A percentile compares a stretch with the other conserved stretches of the same genome.
phyloP scores from a whole-genome alignment of 2,797 vertebrate genomes.

The Amphiprion clarkii region DNA sequence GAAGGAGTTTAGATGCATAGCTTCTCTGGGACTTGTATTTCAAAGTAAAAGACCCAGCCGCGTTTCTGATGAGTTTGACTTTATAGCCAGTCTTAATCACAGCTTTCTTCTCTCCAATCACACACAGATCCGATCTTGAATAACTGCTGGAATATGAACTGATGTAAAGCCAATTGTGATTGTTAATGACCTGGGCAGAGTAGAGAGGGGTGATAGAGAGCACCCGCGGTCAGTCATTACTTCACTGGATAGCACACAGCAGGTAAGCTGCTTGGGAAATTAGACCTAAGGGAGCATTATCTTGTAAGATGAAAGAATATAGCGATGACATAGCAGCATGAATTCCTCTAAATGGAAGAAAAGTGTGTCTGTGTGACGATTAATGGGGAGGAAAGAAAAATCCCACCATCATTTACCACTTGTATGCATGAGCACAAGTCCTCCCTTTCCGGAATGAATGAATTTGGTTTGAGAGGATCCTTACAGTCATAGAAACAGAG shows the following conservation, averaged over 20 bases:
- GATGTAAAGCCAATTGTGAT: slow-evolving; percentile 45
- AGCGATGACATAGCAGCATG: slow-evolving; percentile 16
- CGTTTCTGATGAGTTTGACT: slow-evolving; percentile 54
- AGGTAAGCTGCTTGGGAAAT: slow-evolving; percentile 47
- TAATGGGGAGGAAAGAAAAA: slow-evolving; percentile 26
- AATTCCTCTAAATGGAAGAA: slow-evolving; percentile 31
- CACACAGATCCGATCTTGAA: slow-evolving; percentile 34
- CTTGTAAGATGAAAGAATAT: slow-evolving; percentile 49
- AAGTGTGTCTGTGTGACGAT: not conserved
- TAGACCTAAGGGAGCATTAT: slow-evolving; percentile 26
- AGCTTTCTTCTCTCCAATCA: slow-evolving; percentile 40
- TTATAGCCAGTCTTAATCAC: slow-evolving; percentile 60
- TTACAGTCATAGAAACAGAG: slow-evolving; percentile 46
- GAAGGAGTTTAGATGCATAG: slow-evolving; percentile 69
- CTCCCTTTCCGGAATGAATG: slow-evolving; percentile 41
- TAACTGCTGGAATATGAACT: slow-evolving; percentile 39
- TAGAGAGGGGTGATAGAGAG: slow-evolving; percentile 30
- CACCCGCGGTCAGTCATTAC: slow-evolving; percentile 44
- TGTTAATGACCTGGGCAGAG: slow-evolving; percentile 58
- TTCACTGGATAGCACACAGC: slow-evolving; percentile 29
- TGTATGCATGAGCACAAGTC: slow-evolving; percentile 53
- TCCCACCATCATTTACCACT: slow-evolving; percentile 37
- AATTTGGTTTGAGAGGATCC: slow-evolving; percentile 26
- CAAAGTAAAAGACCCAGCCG: slow-evolving; percentile 66
- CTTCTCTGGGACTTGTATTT: slow-evolving; percentile 77